Base-by-base conservation (phyloP, 2,797 vertebrate genomes). In the Geotrypetes seraphini region DNA sequence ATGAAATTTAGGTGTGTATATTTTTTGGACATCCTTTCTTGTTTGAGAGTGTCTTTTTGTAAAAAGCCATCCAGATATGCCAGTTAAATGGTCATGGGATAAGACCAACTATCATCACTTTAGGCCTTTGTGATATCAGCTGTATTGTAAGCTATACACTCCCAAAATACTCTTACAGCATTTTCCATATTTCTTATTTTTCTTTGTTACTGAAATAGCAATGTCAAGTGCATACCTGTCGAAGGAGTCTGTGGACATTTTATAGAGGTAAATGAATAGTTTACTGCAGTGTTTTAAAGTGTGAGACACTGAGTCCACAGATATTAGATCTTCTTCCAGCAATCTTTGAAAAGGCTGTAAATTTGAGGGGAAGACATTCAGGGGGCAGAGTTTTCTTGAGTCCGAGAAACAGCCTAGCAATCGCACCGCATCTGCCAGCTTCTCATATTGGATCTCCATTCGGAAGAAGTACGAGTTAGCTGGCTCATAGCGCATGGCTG, bases 371-470 rank as follows among this genome's bases (percentile, higher is more conserved):
- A 88, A 87, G 55, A 87, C 82, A 18, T 73, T 58, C 17, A 86
- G 83, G 16, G 83, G 64, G 19, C 75, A 83, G 34, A 98, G 83
- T 71, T 98, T 96, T 65, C 92, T 91, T 3, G 73, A 77, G 46
- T 96, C 91, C 4, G 90, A 93, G 75, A 96, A 99, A 65, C 96
- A 99, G 53, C 96, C 96, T 36, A 99, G 86, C 36, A 99, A 81
- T 45, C 96, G 84, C 34, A 99, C 86, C 0, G 94, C 96, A 34
- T 99, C 92, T 1, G 96, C 91, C 72, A 99, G 74, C 66, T 98
- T 99, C 73, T 98, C 96, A 5, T 97, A 98, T 72, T 99, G 94
- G 73, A 99, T 93, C 77, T 99, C 94, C 1, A 90, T 96, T 63
- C 73, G 89, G 74, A 99, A 99, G 81, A 98, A 99, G 64, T 97